Evolutionary conservation across 2,113 vertebrate genomes (phyloP).

Genomic region (Crocuta crocuta): DNA sequence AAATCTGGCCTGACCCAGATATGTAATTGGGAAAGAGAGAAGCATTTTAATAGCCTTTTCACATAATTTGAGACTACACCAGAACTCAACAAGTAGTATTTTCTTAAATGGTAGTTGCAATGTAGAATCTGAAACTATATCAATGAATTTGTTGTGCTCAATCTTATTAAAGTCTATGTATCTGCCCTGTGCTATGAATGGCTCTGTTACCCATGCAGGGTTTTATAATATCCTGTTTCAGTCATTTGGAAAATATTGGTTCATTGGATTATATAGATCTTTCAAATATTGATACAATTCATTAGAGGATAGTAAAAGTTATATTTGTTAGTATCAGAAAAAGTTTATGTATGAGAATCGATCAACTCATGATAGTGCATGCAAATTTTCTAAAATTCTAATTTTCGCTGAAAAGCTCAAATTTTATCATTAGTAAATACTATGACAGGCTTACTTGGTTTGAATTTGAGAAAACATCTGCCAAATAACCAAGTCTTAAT

Average conservation of each 20-base stretch:
- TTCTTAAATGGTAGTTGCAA: background rate
- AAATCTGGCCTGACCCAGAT: slow-evolving; percentile 5
- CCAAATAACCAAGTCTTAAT: background rate
- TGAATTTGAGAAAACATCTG: slow-evolving; percentile 26
- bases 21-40: slow-evolving; percentile 22
- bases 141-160: background rate
- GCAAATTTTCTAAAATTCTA: slow-evolving; percentile 1
- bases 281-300: background rate
- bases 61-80: background rate
- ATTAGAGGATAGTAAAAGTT: background rate
- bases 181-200: background rate
- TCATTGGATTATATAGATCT: background rate
- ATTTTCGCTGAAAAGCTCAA: slow-evolving; percentile 43
- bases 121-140: background rate
- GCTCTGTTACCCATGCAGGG: background rate
- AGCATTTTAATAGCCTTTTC: slow-evolving; percentile 57
- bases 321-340: slow-evolving; percentile 19
- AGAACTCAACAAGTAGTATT: slow-evolving; percentile 44
- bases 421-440: background rate
- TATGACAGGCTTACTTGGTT: background rate
- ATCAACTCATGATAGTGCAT: background rate
- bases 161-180: background rate
- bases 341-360: background rate
- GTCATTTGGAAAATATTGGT: background rate
- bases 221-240: background rate